phyloP scores from a whole-genome alignment of 2,797 vertebrate species.

The Cetoscarus ocellatus region DNA sequence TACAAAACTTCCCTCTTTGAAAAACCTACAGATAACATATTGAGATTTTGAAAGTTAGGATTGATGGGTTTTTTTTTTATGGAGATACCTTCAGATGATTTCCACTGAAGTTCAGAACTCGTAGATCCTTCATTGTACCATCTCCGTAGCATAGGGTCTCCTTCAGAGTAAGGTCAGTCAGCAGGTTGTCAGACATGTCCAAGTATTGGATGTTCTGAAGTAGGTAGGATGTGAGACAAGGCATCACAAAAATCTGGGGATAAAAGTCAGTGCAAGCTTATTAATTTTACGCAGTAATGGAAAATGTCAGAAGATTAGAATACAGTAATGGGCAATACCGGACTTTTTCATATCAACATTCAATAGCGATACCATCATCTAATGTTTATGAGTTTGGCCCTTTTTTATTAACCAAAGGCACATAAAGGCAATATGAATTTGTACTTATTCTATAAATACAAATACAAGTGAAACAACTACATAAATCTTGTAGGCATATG shows the following conservation, averaged over 20 bases:
- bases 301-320: not conserved
- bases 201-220: conserved; percentile 62
- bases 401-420: too few relatives aligned
- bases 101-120: conserved; percentile 71
- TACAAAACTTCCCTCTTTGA: too few relatives aligned
- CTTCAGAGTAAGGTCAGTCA: conserved; percentile 62
- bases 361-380: too few relatives aligned
- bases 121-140: conserved; percentile 29
- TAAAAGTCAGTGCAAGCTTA: not conserved
- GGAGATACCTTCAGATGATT: conserved; percentile 65
- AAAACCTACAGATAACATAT: too few relatives aligned
- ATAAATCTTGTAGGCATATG: too few relatives aligned
- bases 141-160: conserved; percentile 44
- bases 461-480: too few relatives aligned
- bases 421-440: too few relatives aligned
- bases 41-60: too few relatives aligned
- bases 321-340: too few relatives aligned
- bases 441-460: too few relatives aligned
- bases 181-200: conserved; percentile 71
- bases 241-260: conserved; percentile 63
- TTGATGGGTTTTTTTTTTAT: not conserved
- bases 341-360: too few relatives aligned
- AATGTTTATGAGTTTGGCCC: too few relatives aligned
- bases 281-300: not conserved
- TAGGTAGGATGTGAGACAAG: conserved; percentile 30